phyloP scores from a whole-genome alignment of 2,797 vertebrate genomes.

The Jordanella pulchra region DNA sequence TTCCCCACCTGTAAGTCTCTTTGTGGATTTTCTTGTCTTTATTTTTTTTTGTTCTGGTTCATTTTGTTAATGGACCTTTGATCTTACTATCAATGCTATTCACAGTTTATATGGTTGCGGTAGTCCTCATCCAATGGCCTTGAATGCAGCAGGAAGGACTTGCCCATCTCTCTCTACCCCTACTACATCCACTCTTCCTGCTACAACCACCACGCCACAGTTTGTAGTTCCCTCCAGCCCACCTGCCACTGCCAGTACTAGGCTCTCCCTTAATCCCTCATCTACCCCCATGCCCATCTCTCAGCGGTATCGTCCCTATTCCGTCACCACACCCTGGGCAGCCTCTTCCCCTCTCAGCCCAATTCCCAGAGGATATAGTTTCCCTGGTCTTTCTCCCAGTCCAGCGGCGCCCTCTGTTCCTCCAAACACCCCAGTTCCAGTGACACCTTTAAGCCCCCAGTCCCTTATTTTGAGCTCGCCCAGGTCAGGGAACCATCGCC shows the following conservation, averaged over 20 bases:
- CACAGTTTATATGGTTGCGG: conserved; percentile 92
- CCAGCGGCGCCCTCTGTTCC: conserved; percentile 62
- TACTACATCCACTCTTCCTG: conserved; percentile 66
- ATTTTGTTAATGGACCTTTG: conserved; percentile 38
- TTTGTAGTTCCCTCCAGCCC: conserved; percentile 75
- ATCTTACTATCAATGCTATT: conserved; percentile 71
- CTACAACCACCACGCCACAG: conserved; percentile 65
- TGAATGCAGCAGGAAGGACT: conserved; percentile 80
- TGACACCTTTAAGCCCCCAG: conserved; percentile 74
- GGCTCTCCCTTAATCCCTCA: conserved; percentile 68
- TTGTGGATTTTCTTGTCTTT: conserved; percentile 36
- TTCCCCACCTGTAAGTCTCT: not conserved
- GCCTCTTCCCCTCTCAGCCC: conserved; percentile 71
- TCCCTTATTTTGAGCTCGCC: conserved; percentile 71
- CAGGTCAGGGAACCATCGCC: conserved; percentile 69
- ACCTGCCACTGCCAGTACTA: conserved; percentile 60
- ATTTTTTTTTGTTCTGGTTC: conserved; percentile 23
- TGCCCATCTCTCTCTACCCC: conserved; percentile 77
- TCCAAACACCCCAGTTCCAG: conserved; percentile 69
- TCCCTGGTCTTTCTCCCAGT: conserved; percentile 59
- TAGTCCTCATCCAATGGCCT: conserved; percentile 85
- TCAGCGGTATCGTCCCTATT: conserved; percentile 90
- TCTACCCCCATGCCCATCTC: conserved; percentile 83
- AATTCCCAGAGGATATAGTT: conserved; percentile 63
- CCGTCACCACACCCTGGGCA: conserved; percentile 80